phyloP scores from a whole-genome alignment of 1,140 invertebrate genomes.

The Lysiphlebus fabarum region DNA sequence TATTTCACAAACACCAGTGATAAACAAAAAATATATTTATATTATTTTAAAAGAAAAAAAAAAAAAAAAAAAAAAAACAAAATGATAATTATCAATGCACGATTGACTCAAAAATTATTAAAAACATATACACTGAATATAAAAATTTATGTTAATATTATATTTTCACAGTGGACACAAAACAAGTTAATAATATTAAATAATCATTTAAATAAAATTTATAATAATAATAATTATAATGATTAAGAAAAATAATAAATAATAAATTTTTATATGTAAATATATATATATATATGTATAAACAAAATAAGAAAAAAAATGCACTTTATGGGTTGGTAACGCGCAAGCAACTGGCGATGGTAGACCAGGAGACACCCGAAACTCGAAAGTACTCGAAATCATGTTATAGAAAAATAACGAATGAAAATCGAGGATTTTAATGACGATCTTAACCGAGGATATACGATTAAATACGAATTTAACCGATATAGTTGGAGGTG shows the following conservation, averaged over 20 bases:
- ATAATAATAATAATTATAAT: conserved; percentile 3
- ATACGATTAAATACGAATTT: neutral
- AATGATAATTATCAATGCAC: too few species aligned
- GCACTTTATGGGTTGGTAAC: conserved; percentile 44
- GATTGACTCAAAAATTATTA: neutral
- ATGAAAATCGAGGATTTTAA: conserved; percentile 7
- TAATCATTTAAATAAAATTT: neutral
- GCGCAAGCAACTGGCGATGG: conserved; percentile 38
- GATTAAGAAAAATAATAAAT: conserved; percentile 8
- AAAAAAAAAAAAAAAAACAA: too few species aligned
- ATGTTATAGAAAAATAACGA: conserved; percentile 20
- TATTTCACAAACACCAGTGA: too few species aligned
- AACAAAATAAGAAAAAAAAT: neutral
- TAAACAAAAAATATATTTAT: too few species aligned
- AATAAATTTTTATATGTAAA: conserved; percentile 6
- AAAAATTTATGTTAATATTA: neutral
- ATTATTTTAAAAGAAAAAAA: too few species aligned
- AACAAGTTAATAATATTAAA: neutral
- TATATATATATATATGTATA: neutral
- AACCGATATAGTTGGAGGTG: conserved; percentile 12
- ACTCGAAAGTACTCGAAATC: conserved; percentile 17
- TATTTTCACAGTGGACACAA: neutral
- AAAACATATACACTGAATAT: neutral
- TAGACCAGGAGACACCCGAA: neutral
- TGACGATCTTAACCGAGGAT: neutral